Percentiles rank a stretch among this genome's conserved stretches.
Evolutionary conservation across 2,888 invertebrate genomes (phyloP).

Genomic region (Argynnis bischoffii): DNA sequence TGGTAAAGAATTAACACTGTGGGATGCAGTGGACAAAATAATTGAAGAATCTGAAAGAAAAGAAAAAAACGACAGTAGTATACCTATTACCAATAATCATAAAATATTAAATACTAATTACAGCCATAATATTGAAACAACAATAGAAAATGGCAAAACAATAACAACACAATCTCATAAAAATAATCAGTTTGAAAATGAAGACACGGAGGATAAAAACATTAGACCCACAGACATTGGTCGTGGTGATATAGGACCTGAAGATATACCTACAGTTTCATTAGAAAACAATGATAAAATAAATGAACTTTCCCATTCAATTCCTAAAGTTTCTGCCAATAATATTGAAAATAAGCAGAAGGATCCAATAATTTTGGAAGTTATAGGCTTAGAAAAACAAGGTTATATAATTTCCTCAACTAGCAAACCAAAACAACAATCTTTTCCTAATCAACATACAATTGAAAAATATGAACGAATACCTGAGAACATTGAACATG

Average conservation of each 20-base stretch:
- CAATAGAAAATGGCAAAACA: slow-evolving; percentile 4
- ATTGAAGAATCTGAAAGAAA: slow-evolving; percentile 17
- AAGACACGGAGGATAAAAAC: slow-evolving; percentile 1
- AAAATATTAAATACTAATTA: neutral
- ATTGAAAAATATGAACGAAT: slow-evolving; percentile 26
- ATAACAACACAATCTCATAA: neutral
- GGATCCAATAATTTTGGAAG: slow-evolving; percentile 22
- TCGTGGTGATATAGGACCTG: slow-evolving; percentile 56
- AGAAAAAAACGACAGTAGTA: slow-evolving; percentile 5
- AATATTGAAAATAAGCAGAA: slow-evolving; percentile 3
- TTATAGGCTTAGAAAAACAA: slow-evolving; percentile 23
- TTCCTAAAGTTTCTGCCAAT: too few species aligned
- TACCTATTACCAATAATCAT: slow-evolving; percentile 1
- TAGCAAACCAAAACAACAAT: slow-evolving; percentile 8
- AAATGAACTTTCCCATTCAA: slow-evolving; percentile 11
- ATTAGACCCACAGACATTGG: slow-evolving; percentile 45
- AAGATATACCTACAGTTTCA: slow-evolving; percentile 41
- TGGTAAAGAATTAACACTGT: slow-evolving; percentile 5
- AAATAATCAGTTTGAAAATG: neutral
- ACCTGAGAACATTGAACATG: slow-evolving; percentile 40
- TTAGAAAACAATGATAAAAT: slow-evolving; percentile 28
- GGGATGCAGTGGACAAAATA: slow-evolving; percentile 19
- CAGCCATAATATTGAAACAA: neutral
- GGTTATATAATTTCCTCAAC: slow-evolving; percentile 7
- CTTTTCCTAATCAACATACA: neutral